Conservation (phyloP, 2,888 invertebrate species). For the Himalopsyche tibetana region DNA sequence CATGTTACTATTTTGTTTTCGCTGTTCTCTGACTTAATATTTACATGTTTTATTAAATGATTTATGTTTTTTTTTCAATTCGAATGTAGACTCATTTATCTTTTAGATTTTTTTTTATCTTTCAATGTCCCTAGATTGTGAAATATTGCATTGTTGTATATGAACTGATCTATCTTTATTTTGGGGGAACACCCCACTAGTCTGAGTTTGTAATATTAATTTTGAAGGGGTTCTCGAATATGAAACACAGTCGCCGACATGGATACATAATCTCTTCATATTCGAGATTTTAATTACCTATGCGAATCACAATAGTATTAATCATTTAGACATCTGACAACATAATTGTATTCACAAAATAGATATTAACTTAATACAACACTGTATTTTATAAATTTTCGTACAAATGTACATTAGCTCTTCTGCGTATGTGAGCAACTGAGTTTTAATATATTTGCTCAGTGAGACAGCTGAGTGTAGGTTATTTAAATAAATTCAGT, state of each 20-base stretch:
- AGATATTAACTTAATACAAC: background rate
- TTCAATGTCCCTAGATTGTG: conserved; percentile 14
- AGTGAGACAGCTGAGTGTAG: too few relatives aligned
- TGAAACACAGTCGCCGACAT: conserved; percentile 48
- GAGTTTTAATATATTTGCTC: too few relatives aligned
- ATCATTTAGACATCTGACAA: conserved; percentile 38
- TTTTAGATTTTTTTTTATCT: background rate
- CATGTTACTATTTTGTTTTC: conserved; percentile 15
- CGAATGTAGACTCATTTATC: conserved; percentile 18
- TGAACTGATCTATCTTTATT: background rate
- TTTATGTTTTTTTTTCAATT: conserved; percentile 20
- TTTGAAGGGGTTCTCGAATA: conserved; percentile 37
- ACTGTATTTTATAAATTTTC: too few relatives aligned
- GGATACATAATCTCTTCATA: conserved; percentile 40
- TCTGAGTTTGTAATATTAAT: conserved; percentile 20
- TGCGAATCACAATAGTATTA: conserved; percentile 35
- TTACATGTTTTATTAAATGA: conserved; percentile 35
- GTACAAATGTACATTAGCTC: too few relatives aligned
- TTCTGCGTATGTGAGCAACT: too few relatives aligned
- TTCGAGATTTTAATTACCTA: conserved; percentile 29
- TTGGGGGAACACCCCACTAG: conserved; percentile 22
- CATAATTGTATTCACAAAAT: background rate
- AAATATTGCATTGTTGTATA: conserved; percentile 7
- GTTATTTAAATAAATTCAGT: too few relatives aligned
- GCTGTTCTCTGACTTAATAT: background rate